Evolutionary conservation across 2,797 vertebrate species (phyloP).

Genomic region (Sparidentex hasta): DNA sequence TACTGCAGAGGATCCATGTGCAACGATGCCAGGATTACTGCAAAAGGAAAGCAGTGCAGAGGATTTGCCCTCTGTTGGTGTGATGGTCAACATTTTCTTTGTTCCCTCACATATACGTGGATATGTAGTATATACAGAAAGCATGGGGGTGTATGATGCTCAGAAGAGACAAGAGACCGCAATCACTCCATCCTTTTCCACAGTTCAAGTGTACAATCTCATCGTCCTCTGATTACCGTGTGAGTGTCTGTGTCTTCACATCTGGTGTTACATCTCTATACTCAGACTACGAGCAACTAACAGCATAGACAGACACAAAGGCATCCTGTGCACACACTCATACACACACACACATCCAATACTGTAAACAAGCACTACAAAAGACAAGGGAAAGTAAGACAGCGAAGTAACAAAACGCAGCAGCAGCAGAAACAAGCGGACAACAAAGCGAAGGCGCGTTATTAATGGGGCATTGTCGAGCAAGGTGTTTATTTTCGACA

Average conservation of each 20-base stretch:
- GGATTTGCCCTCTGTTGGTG: neutral
- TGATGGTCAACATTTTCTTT: neutral
- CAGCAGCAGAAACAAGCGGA: slow-evolving; percentile 82
- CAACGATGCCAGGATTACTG: neutral
- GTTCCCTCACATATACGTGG: neutral
- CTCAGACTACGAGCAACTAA: slow-evolving; percentile 24
- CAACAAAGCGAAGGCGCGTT: slow-evolving; percentile 77
- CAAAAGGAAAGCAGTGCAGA: neutral
- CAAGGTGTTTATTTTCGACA: slow-evolving; percentile 84
- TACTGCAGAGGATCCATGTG: neutral
- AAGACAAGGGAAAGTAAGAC: slow-evolving; percentile 70
- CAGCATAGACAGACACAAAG: slow-evolving; percentile 20
- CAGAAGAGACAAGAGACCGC: neutral
- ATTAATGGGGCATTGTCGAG: slow-evolving; percentile 82
- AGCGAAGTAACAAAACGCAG: slow-evolving; percentile 78
- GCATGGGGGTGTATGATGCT: neutral
- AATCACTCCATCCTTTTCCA: slow-evolving; percentile 7
- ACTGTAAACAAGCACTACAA: slow-evolving; percentile 39
- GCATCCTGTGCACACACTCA: slow-evolving; percentile 25
- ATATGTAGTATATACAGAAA: neutral
- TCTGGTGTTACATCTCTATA: slow-evolving; percentile 31
- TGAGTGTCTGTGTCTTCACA: slow-evolving; percentile 17
- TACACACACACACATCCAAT: neutral
- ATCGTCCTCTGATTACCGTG: slow-evolving; percentile 40
- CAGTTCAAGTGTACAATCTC: slow-evolving; percentile 23